Evolutionary conservation across 2,113 vertebrate genomes (phyloP).

Genomic region (Seriola aureovittata): DNA sequence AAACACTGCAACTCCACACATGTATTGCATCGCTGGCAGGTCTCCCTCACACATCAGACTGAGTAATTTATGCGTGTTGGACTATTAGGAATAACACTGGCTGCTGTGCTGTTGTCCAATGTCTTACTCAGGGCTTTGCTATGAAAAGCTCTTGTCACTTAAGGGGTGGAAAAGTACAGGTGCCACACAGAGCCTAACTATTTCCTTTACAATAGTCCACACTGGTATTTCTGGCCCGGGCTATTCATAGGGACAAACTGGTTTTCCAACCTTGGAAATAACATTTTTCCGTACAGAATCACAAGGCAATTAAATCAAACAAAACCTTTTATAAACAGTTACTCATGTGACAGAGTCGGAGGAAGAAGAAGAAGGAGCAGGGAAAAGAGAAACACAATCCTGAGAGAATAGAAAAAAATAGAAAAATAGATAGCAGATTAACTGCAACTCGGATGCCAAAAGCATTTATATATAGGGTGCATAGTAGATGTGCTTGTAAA

Average conservation of each 20-base stretch:
- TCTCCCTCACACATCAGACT: not conserved
- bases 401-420: too few species aligned
- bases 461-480: too few species aligned
- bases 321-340: conserved; percentile 9
- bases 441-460: too few species aligned
- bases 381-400: not conserved
- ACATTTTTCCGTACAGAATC: conserved; percentile 4
- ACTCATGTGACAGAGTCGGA: conserved; percentile 4
- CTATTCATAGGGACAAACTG: conserved; percentile 46
- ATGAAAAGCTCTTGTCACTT: conserved; percentile 8
- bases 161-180: conserved; percentile 68
- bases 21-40: conserved; percentile 28
- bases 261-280: conserved; percentile 55
- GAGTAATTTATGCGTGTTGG: not conserved
- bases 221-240: conserved; percentile 8
- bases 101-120: conserved; percentile 8
- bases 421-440: too few species aligned
- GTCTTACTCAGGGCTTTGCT: not conserved
- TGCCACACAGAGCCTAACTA: conserved; percentile 19
- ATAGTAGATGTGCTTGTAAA: too few species aligned
- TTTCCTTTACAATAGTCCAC: conserved; percentile 13
- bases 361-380: not conserved
- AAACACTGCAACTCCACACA: conserved; percentile 1
- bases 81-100: conserved; percentile 11
- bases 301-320: conserved; percentile 31